Base-by-base conservation (phyloP, 2,797 vertebrate species). In the Bradypodion ventrale region DNA sequence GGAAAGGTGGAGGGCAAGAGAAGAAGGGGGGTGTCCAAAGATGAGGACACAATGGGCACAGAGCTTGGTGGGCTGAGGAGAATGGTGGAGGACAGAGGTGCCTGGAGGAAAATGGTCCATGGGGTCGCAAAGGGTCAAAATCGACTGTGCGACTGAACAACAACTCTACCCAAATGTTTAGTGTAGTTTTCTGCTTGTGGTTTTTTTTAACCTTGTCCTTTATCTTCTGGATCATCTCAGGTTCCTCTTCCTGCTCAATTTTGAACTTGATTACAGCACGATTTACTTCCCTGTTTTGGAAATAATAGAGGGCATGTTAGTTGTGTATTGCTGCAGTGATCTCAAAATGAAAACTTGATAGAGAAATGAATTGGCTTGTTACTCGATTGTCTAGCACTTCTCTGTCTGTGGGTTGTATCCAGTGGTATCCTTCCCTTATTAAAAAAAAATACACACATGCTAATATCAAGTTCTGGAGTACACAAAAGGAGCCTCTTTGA, bases 281-380 rank as follows among this genome's bases (percentile, higher is more conserved):
- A 37, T 89, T 89, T 91, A 96, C 90, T 87, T 96, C 94, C 69
- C 96, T 96, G 90, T 83, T 88, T 76, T 82, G 81, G 70, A 85
- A 87, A 65, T 65, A 81, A 85, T 29, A 62, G 5, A 65, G 15
- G 13, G 63, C 4, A 72, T 82, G 25, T 77, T 78, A 44, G 56
- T 66, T 44, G 16, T 35, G 12, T 68, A 13, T 10, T 66, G 46
- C 10, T 73, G 60, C 25, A 40, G 80, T 72, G 52, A 37, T 68
- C 19, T 68, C 70, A 29, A n/a, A 52, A 49, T 32, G 63, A 75
- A 35, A 76, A 32, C 15, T 37, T 25, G 15, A 2, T 62, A 56
- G 21, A 74, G 10, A 23, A 62, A 76, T 13, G 12, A 77, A 65
- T 7, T 78, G 6, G n/a, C 12, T 75, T 9, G 7, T 40, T 10